phyloP scores from a whole-genome alignment of 2,113 vertebrate genomes.

The Athene cunicularia region DNA sequence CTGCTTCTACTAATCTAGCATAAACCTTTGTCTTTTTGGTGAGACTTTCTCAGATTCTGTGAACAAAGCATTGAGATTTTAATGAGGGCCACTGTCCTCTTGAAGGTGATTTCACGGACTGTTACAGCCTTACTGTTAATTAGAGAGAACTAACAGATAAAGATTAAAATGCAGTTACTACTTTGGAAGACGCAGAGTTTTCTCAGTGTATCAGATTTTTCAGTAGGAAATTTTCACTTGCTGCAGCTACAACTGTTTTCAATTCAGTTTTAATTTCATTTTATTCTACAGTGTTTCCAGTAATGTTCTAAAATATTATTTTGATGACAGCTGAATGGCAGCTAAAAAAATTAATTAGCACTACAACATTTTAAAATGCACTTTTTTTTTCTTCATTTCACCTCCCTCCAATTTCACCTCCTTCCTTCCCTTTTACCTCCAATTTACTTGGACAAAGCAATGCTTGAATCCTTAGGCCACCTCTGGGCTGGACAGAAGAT shows the following conservation, averaged over 20 bases:
- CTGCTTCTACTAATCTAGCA: background rate
- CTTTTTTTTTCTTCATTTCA: background rate
- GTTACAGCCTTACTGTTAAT: background rate
- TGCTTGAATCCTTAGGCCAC: background rate
- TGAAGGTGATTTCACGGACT: background rate
- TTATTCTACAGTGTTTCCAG: background rate
- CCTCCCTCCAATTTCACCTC: background rate
- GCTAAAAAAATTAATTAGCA: background rate
- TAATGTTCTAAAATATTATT: background rate
- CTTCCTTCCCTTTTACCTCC: no score
- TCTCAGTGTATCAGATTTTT: background rate
- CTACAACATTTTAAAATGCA: background rate
- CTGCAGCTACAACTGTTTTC: background rate
- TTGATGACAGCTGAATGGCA: background rate
- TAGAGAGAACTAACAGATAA: background rate
- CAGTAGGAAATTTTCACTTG: background rate
- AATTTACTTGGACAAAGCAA: background rate
- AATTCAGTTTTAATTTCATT: background rate
- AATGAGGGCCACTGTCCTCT: background rate
- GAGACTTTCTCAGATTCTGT: background rate
- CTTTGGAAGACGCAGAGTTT: background rate
- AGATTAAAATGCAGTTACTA: background rate
- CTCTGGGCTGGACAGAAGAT: background rate
- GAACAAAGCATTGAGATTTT: background rate
- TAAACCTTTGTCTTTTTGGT: background rate